A percentile compares a stretch with the other conserved stretches of the same genome.
Conservation (phyloP, 2,113 vertebrate genomes). For the Gyps fulvus region DNA sequence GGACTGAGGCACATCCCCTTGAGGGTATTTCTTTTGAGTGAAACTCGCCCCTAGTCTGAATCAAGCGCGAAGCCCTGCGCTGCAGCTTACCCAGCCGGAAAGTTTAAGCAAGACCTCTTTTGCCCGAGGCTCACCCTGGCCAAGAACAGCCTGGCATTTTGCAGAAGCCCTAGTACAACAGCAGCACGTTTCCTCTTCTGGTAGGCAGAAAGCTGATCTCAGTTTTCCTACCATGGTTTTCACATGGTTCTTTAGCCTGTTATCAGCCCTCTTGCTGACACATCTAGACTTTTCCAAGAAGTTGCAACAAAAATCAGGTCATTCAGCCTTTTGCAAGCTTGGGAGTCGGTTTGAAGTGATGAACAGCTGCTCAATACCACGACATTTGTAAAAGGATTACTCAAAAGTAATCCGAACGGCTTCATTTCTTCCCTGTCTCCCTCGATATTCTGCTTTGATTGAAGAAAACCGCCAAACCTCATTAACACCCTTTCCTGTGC, state of each 20-base stretch:
- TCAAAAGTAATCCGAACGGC: rapidly evolving
- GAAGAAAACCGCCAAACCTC: too few relatives aligned
- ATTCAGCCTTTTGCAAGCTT: neutral
- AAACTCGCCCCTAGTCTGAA: neutral
- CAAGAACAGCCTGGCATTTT: rapidly evolving
- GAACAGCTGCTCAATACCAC: neutral
- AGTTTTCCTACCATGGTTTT: neutral
- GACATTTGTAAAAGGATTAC: neutral
- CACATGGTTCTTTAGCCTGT: neutral
- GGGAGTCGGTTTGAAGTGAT: neutral
- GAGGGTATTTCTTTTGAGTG: neutral
- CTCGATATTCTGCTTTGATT: neutral
- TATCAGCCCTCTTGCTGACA: neutral
- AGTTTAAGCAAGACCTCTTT: neutral
- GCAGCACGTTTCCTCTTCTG: rapidly evolving
- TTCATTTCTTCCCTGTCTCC: too few relatives aligned
- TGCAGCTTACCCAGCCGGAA: too few relatives aligned
- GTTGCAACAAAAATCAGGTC: neutral
- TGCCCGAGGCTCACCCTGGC: rapidly evolving
- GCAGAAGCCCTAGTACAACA: rapidly evolving
- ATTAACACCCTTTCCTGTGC: too few relatives aligned
- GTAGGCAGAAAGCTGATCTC: neutral
- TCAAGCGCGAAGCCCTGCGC: rapidly evolving
- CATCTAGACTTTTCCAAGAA: neutral
- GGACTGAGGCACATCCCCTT: neutral